phyloP scores from a whole-genome alignment of 2,113 vertebrate genomes.

The Pseudopipra pipra region DNA sequence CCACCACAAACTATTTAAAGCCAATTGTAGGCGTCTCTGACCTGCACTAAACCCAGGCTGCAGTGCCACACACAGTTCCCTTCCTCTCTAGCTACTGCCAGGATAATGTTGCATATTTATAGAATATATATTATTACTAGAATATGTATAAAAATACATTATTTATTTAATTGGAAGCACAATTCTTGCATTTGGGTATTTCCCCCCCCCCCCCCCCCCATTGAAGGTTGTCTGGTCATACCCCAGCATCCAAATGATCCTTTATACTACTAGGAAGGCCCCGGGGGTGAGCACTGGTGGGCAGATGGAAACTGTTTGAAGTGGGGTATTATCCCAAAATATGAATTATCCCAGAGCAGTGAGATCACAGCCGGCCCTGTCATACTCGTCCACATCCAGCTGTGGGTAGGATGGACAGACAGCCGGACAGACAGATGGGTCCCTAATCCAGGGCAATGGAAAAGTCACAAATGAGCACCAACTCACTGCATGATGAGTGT shows the following conservation, averaged over 20 bases:
- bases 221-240: not conserved
- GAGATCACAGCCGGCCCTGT: not conserved
- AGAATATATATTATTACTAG: no score
- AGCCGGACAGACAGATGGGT: not conserved
- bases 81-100: not conserved
- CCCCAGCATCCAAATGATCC: not conserved
- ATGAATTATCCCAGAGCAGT: not conserved
- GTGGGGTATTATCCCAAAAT: not conserved
- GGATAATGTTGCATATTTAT: no score
- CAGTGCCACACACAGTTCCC: not conserved
- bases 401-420: not conserved
- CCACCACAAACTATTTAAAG: not conserved
- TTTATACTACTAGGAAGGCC: not conserved
- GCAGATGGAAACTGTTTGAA: not conserved
- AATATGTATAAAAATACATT: not conserved
- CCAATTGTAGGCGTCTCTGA: not conserved
- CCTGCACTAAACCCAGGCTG: not conserved
- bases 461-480: not conserved
- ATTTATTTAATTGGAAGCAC: not conserved
- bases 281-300: fast-evolving
- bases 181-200: not conserved
- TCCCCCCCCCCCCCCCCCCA: fast-evolving
- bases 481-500: fast-evolving
- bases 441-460: fast-evolving
- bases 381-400: not conserved